Evolutionary conservation across 2,797 vertebrate species (phyloP).

Genomic region (Acanthornis magna): DNA sequence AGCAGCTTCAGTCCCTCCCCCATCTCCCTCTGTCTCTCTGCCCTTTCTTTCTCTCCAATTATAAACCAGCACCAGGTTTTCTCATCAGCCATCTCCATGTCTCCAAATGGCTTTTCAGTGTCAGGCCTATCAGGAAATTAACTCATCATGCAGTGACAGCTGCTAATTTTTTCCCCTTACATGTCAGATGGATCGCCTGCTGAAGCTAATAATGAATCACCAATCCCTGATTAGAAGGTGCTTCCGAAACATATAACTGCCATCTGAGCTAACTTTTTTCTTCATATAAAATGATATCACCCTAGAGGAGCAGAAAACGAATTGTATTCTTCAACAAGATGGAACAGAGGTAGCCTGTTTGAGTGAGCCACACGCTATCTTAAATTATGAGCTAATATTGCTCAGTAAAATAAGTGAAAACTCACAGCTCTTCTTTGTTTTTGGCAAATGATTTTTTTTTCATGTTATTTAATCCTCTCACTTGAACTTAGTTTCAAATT

Average conservation of each 20-base stretch:
- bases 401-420: constrained; percentile 70
- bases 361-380: constrained; percentile 61
- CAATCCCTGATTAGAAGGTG: constrained; percentile 90
- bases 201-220: constrained; percentile 94
- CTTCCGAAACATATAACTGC: constrained; percentile 82
- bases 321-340: constrained; percentile 71
- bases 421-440: constrained; percentile 69
- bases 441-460: constrained; percentile 65
- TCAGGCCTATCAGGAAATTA: constrained; percentile 98
- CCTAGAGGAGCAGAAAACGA: constrained; percentile 74
- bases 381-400: constrained; percentile 75
- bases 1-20: constrained; percentile 27
- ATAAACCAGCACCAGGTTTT: constrained; percentile 87
- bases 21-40: constrained; percentile 56
- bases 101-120: constrained; percentile 89
- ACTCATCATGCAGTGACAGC: constrained; percentile 95
- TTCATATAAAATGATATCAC: constrained; percentile 80
- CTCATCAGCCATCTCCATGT: constrained; percentile 86
- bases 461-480: constrained; percentile 63
- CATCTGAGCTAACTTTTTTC: constrained; percentile 80
- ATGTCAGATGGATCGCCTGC: constrained; percentile 92
- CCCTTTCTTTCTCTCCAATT: constrained; percentile 88
- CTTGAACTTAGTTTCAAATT: constrained; percentile 40
- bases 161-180: constrained; percentile 95
- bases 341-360: constrained; percentile 69